Base-by-base conservation (phyloP, 2,113 vertebrate genomes). In the Chlorocebus sabaeus region DNA sequence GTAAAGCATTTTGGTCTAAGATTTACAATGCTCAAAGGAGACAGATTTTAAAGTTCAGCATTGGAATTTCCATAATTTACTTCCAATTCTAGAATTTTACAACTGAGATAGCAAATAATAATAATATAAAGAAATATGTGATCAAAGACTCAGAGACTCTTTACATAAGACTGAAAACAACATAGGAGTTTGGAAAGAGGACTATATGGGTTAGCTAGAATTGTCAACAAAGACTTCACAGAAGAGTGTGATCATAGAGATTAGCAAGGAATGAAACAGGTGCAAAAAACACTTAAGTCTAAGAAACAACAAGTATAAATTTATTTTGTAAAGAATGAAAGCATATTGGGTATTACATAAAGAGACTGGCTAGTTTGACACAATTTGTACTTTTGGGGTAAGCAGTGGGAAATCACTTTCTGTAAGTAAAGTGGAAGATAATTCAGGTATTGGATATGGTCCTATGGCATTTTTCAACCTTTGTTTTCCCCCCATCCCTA, bases 11-110 rank as follows among this genome's bases (percentile, higher is more conserved):
- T 94, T 23, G 93, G 18, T 79, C 3, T 73, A 78, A 94, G 17
- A 89, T 76, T 95, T 95, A 38, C 23, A 94, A 3, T 64, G n/a
- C 30, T 94, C 72, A 81, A 50, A 88, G 16, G 45, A 92, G 43
- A 87, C 32, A 96, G n/a, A 90, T 79, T 97, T 96, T 88, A 90
- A 94, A 87, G 32, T 84, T 96, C 40, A 52, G 16, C 59, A 22
- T 35, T 95, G 32, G 22, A 87, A 93, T 88, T 80, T 79, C 57
- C 14, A 89, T 8, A 87, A 50, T 92, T 86, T 73, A 6, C 38
- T 96, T 87, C 8, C 82, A 90, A 67, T 76, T 79, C 50, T 90
- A 92, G 20, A 93, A 90, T 95, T 89, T 70, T 90, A 43, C 30
- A 86, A 48, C 57, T 92, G 27, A 3, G 38, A 84, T 76, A 81